Evolutionary conservation across 2,113 vertebrate species (phyloP).

Genomic region (Rhipidura dahli): DNA sequence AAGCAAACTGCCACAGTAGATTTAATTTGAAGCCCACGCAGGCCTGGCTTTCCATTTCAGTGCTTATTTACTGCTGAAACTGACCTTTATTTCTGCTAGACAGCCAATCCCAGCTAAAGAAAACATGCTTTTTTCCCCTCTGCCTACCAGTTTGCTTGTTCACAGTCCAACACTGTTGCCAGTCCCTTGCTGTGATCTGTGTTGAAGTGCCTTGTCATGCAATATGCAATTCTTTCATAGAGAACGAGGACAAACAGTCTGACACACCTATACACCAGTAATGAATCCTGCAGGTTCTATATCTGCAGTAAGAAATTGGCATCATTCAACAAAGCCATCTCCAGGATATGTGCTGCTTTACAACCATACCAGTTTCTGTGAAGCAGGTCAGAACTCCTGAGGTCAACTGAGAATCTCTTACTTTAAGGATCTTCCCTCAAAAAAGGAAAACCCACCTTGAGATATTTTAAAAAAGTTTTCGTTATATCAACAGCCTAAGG

Average conservation of each 20-base stretch:
- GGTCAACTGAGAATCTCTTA: background rate
- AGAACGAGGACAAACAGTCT: background rate
- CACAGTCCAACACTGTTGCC: background rate
- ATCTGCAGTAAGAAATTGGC: background rate
- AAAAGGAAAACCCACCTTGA: background rate
- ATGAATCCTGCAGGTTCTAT: background rate
- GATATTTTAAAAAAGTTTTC: background rate
- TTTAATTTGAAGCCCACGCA: background rate
- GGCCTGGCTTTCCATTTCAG: background rate
- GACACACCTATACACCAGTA: background rate
- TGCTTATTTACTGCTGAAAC: background rate
- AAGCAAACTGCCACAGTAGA: background rate
- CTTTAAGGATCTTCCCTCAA: background rate
- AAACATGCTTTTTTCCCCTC: background rate
- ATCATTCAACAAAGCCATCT: background rate
- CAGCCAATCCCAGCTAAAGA: background rate
- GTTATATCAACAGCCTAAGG: background rate
- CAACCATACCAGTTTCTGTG: background rate
- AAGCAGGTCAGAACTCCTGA: background rate
- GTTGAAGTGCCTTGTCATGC: background rate
- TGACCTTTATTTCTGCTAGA: background rate
- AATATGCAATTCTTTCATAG: background rate
- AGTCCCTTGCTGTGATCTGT: background rate
- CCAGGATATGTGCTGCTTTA: background rate
- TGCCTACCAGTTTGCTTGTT: background rate